phyloP scores from a whole-genome alignment of 2,113 vertebrate genomes.

The Acanthisitta chloris region DNA sequence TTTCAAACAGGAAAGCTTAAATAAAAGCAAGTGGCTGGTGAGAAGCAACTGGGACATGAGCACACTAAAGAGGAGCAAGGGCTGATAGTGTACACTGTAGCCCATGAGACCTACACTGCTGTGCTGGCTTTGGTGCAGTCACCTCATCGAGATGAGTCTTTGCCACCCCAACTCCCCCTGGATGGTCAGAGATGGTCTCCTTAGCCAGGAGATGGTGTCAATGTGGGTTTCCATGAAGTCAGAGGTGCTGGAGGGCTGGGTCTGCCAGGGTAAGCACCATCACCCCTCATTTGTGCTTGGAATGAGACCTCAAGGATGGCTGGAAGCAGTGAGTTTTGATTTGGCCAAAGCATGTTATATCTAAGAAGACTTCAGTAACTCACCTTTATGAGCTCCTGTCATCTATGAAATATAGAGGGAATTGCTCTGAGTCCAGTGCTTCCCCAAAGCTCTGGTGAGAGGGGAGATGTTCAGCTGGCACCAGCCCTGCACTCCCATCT shows the following conservation, averaged over 20 bases:
- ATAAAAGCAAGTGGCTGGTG: neutral
- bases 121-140: neutral
- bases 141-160: fast-evolving
- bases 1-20: neutral
- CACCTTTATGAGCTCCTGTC: neutral
- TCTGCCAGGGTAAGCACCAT: fast-evolving
- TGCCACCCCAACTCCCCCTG: fast-evolving
- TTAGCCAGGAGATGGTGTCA: fast-evolving
- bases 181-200: neutral
- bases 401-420: fast-evolving
- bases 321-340: neutral
- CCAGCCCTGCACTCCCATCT: fast-evolving
- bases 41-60: neutral
- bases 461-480: neutral
- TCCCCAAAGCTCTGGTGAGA: neutral
- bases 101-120: fast-evolving
- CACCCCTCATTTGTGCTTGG: fast-evolving
- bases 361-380: neutral
- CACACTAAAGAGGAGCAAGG: neutral
- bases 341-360: neutral
- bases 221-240: neutral
- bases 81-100: fast-evolving
- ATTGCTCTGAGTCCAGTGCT: fast-evolving
- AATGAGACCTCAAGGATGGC: neutral
- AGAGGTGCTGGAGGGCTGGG: neutral